phyloP scores from a whole-genome alignment of 2,113 vertebrate species.

The Vidua chalybeata region DNA sequence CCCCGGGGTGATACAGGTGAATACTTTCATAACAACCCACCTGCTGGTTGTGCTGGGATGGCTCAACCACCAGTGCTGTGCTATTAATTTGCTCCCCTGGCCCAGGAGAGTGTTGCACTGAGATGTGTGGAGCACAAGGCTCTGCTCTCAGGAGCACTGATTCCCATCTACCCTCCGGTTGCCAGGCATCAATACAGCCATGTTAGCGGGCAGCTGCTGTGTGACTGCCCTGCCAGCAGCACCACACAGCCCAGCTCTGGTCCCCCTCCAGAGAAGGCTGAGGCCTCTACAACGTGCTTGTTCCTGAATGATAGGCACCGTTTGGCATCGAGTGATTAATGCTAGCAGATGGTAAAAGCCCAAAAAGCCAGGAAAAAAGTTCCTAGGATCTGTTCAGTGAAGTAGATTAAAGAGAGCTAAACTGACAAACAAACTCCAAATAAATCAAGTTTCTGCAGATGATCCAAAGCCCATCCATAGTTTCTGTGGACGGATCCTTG shows the following conservation, averaged over 20 bases:
- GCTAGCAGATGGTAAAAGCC: not conserved
- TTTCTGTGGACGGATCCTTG: not conserved
- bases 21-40: not conserved
- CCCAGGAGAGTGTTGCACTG: not conserved
- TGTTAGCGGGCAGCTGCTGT: accelerated
- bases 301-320: not conserved
- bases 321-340: not conserved
- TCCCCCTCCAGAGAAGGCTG: not conserved
- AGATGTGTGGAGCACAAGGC: not conserved
- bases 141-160: not conserved
- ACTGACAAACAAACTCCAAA: not conserved
- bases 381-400: not conserved
- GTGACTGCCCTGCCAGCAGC: not conserved
- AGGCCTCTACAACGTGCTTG: not conserved
- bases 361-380: not conserved
- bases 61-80: accelerated
- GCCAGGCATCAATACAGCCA: accelerated
- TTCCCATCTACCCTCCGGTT: not conserved
- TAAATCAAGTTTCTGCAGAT: not conserved
- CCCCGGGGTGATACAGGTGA: not conserved
- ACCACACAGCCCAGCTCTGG: not conserved
- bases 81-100: not conserved
- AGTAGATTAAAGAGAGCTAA: not conserved
- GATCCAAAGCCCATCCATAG: not conserved
- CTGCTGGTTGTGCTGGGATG: not conserved